Percentiles rank a stretch among this genome's conserved stretches.
These are phyloP conservation scores for Elgaria multicarinata DNA, from an alignment of 2,113 vertebrate genomes.

Conservation along the genomic window DNA sequence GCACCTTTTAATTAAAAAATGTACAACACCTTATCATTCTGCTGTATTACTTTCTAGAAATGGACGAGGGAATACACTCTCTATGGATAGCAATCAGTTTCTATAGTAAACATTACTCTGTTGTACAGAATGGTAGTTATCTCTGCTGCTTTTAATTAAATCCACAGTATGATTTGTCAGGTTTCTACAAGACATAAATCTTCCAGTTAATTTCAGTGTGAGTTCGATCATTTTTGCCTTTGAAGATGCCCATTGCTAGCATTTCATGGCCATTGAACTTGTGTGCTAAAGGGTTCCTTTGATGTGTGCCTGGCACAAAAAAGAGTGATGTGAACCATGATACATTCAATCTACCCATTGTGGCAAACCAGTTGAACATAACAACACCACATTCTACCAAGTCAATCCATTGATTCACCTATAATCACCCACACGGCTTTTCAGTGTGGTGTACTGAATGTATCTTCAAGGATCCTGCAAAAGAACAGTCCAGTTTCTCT, in stretches of 20 bases:
- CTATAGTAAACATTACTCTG: conserved; percentile 65
- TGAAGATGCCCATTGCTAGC: conserved; percentile 28
- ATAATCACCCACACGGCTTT: not conserved
- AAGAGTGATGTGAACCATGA: not conserved
- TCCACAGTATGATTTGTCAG: conserved; percentile 31
- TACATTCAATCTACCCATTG: not conserved
- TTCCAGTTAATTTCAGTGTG: conserved; percentile 47
- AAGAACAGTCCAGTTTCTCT: not conserved
- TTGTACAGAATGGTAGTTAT: conserved; percentile 56
- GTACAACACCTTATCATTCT: conserved; percentile 52
- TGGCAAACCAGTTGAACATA: no score
- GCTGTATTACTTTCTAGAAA: conserved; percentile 57
- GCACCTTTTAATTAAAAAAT: conserved; percentile 46
- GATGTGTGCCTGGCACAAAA: not conserved
- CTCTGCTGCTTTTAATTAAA: conserved; percentile 64
- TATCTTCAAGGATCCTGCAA: not conserved
- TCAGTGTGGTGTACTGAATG: not conserved
- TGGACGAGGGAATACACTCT: conserved; percentile 64
- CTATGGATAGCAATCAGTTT: conserved; percentile 57
- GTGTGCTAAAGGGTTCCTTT: not conserved
- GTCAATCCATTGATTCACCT: not conserved
- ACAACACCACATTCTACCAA: not conserved
- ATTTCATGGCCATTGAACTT: not conserved
- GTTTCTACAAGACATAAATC: conserved; percentile 47
- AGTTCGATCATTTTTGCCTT: conserved; percentile 43